Evolutionary conservation across 2,797 vertebrate species (phyloP), one percentile per base, ranked within the genome.

Genomic region (Antrozous pallidus): DNA sequence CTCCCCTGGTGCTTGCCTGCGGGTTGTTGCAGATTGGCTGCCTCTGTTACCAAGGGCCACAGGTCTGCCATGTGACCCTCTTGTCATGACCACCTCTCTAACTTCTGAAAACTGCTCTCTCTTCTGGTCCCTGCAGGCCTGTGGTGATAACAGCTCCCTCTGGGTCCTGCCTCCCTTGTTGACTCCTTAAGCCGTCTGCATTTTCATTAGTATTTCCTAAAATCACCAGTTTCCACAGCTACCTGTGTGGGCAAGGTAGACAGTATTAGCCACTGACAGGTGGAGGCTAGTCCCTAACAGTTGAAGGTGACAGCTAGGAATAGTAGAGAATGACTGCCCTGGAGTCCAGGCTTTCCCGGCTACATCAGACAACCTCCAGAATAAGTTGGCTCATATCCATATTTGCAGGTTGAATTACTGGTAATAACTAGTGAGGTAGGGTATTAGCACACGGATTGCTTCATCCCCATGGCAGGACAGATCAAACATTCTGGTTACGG

Each of bases 381-480:
- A 22, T 12, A 78, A n/a, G n/a, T 38, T 31, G 22, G 40, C 67
- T 85, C 31, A 58, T 2, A 38, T 18, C 13, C 40, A 12, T 26
- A 5, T 31, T 58, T 47, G 38, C 33, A 85, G 45, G 26, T 13
- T 36, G 31, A 88, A 3, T 10, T 33, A 40, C 5, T 18, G 61
- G 13, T 22, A 69, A 79, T 77, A 69, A 61, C 10, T 24, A 74
- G 47, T 5, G 28, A 20, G 3, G 10, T 0, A 40, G 20, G 13
- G n/a, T 14, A 24, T 42, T 4, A 3, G 0, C 22, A 0, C 1
- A 1, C 18, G 12, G 0, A 20, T 20, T 9, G 22, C 31, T 70
- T 51, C 13, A 45, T 70, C 16, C 14, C 31, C 24, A 5, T 1
- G 5, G 45, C 8, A 13, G 79, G 36, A 42, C 0, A 1, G 65